Evolutionary conservation across 2,888 invertebrate species (phyloP), one percentile per base, ranked within the genome.

Genomic region (Rhimphoctona megacephalus): DNA sequence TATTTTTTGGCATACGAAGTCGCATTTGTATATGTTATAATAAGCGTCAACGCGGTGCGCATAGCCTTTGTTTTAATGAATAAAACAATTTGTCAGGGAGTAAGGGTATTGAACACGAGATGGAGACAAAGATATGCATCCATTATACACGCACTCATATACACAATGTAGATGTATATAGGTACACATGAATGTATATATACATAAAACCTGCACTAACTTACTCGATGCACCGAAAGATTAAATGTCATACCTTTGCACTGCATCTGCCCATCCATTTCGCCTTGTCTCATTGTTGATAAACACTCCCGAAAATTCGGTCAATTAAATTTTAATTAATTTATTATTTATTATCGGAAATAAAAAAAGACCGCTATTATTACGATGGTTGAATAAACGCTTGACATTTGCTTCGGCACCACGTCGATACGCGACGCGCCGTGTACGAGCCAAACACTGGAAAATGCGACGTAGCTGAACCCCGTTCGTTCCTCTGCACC

Each of bases 401-500:
- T 89, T 89, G 84, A 89, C 90, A 91, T 91, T 91, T 89, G 88
- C 89, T 83, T 86, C 80, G 81, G 80, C 22, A 64, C 70, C 73
- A 89, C 90, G 92, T 92, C 92, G 90, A 92, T 92, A 91, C 61
- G 90, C 61, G 90, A 90, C 88, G 89, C 89, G 84, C 89, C 70
- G 83, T 25, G 83, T 87, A 85, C 67, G 69, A 78, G 79, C 78
- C 64, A 85, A 89, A 83, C 87, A 89, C 87, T 90, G 87, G 91
- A 89, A 90, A 92, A 88, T 92, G 91, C 92, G 92, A 91, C 90
- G 92, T 90, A 90, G 91, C 91, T 33, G 52, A 80, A 73, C 77
- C 81, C 73, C 78, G 73, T 81, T 83, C 80, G 80, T 83, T 80
- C 54, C 73, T 77, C 81, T 36, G 17, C 39, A 52, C 69, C 61